Evolutionary conservation across 2,888 invertebrate genomes (phyloP), one percentile per base, ranked within the genome.

Genomic region (Lasioglossum figueresi): DNA sequence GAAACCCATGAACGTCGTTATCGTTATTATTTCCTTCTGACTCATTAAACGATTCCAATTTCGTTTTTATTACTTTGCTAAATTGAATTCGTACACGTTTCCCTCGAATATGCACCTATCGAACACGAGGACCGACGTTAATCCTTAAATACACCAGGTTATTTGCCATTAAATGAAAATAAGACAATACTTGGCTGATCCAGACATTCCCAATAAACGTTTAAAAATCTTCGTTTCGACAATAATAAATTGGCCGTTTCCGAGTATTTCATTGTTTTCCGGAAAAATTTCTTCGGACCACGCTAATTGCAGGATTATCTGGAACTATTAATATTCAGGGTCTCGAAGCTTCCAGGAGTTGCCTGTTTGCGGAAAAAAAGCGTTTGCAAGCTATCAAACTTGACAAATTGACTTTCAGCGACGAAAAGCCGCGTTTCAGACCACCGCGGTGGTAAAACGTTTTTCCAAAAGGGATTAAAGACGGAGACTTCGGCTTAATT

Each of bases 41-140:
- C 63, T 76, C 70, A 34, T 84, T 76, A 52, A 80, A 70, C 19
- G 59, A 85, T 70, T 80, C 59, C 76, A 80, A 84, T 85, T 80
- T 76, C 68, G 74, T 76, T 74, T 70, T 40, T n/a, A 70, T 34
- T 34, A 68, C 66, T 37, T 34, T 34, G 23, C 19, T 34, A 34
- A 68, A 34, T 68, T 68, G 34, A 68, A 68, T 19, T 23, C 31
- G 34, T 31, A 31, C 31, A 31, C 63, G 31, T 63, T 63, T 63
- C 31, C 31, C 16, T 31, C 63, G 16, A 63, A 63, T 63, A 63
- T 63, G 31, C 63, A 19, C 27, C 31, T 6, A 16, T 63, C 63
- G 31, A 31, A 63, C 63, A 16, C 31, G 27, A 6, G 31, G 63
- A 4, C 12, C n/a, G 56, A 56, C 56, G 56, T 56, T 56, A n/a